Percentiles rank a stretch among this genome's conserved stretches.
Evolutionary conservation across 2,888 invertebrate species (phyloP).

Genomic region (Drosophila subquinaria): DNA sequence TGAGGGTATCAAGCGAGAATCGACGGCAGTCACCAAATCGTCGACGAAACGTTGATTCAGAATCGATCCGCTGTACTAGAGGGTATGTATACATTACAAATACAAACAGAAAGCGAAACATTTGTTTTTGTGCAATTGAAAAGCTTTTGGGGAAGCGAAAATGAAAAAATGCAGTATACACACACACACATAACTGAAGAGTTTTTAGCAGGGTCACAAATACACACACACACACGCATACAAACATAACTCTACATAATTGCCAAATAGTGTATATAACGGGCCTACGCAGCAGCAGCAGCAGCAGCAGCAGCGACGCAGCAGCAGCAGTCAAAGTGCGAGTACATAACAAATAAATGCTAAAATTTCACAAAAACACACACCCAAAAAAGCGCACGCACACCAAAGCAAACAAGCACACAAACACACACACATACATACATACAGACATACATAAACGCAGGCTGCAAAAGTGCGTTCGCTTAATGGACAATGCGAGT

Average conservation of each 20-base stretch:
- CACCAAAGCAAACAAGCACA: conserved; percentile 47
- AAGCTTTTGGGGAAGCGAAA: conserved; percentile 42
- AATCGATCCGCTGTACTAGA: too few species aligned
- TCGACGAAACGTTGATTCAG: too few species aligned
- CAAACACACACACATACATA: conserved; percentile 10
- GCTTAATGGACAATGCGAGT: conserved; percentile 34
- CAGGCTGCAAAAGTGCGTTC: conserved; percentile 81
- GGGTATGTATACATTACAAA: conserved; percentile 27
- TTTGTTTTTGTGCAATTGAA: conserved; percentile 71
- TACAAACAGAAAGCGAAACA: conserved; percentile 47
- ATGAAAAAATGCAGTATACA: conserved; percentile 70
- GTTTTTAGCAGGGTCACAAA: conserved; percentile 40
- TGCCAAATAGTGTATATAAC: conserved; percentile 75
- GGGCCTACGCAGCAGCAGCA: conserved; percentile 65
- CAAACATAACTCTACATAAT: conserved; percentile 54
- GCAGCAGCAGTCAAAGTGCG: conserved; percentile 53
- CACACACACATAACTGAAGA: conserved; percentile 62
- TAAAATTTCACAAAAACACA: conserved; percentile 78
- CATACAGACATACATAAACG: conserved; percentile 50
- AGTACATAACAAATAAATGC: conserved; percentile 81
- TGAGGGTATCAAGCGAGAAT: too few species aligned
- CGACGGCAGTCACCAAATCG: too few species aligned
- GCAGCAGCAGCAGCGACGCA: conserved; percentile 38
- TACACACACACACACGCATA: conserved; percentile 21
- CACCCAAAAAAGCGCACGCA: conserved; percentile 61